These are phyloP conservation scores for Cuculus canorus DNA, from an alignment of 2,797 vertebrate species.

Conservation along the genomic window DNA sequence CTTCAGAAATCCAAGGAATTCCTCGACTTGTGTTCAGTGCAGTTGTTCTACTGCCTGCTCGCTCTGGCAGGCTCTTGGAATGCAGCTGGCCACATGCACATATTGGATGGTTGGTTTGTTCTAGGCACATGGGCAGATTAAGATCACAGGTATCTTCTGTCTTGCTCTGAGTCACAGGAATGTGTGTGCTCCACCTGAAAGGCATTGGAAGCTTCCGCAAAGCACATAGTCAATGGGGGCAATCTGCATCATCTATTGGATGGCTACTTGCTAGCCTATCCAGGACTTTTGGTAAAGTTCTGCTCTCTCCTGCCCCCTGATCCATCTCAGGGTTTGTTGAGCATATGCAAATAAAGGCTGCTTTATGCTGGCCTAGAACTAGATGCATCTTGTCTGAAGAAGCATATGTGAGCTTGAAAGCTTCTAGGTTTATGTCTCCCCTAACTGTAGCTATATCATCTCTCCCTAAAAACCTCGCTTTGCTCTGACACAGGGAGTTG, in stretches of 20 bases:
- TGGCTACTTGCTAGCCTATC: not conserved
- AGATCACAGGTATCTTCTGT: not conserved
- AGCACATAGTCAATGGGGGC: not conserved
- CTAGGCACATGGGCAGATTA: not conserved
- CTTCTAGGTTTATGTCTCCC: not conserved
- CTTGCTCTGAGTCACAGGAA: not conserved
- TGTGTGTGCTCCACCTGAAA: not conserved
- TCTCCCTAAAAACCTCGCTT: not conserved
- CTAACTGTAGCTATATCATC: not conserved
- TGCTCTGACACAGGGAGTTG: not conserved
- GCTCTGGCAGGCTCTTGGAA: conserved; percentile 17
- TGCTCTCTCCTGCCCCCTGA: not conserved
- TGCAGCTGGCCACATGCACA: not conserved
- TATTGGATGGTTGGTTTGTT: not conserved
- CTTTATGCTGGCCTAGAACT: not conserved
- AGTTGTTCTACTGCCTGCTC: not conserved
- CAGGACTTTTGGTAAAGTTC: not conserved
- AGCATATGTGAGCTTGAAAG: not conserved
- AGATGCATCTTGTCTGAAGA: not conserved
- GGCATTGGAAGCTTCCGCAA: not conserved
- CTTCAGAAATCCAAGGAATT: conserved; percentile 61
- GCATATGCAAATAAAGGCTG: not conserved
- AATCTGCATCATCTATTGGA: not conserved
- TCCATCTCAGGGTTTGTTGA: not conserved
- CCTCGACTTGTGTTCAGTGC: not conserved